phyloP scores from a whole-genome alignment of 2,888 invertebrate species.

The Tupiocoris notatus region DNA sequence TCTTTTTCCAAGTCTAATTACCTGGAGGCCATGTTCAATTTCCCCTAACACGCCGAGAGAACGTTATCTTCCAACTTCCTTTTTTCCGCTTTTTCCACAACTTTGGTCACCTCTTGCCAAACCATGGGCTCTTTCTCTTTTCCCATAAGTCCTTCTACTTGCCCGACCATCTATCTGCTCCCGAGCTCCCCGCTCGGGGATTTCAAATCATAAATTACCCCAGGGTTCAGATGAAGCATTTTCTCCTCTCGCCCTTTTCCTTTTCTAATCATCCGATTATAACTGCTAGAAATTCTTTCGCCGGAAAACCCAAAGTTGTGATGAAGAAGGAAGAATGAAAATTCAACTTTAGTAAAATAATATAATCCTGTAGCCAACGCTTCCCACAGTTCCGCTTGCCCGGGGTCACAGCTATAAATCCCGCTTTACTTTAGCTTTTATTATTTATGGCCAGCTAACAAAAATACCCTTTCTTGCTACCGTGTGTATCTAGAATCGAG shows the following conservation, averaged over 20 bases:
- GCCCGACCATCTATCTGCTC: no score
- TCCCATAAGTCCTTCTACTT: background rate
- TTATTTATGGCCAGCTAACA: background rate
- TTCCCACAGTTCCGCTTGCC: background rate
- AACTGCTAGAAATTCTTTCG: background rate
- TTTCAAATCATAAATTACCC: background rate
- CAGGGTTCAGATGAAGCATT: background rate
- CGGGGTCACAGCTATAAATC: background rate
- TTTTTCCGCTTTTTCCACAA: conserved; percentile 3
- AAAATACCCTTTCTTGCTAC: no score
- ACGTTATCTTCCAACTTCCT: conserved; percentile 31
- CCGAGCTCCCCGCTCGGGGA: background rate
- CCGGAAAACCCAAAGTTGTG: background rate
- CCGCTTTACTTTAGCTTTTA: background rate
- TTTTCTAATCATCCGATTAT: background rate
- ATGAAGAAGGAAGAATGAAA: background rate
- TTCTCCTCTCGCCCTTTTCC: background rate
- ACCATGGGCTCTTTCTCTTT: background rate
- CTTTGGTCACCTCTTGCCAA: background rate
- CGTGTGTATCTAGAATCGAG: no score
- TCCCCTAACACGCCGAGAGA: conserved; percentile 36
- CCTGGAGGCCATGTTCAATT: conserved; percentile 40
- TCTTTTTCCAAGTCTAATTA: conserved; percentile 39
- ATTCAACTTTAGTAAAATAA: background rate
- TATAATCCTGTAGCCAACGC: no score